A percentile compares a stretch with the other conserved stretches of the same genome.
Evolutionary conservation across 2,113 vertebrate species (phyloP).

Genomic region (Nansenia antarctica): DNA sequence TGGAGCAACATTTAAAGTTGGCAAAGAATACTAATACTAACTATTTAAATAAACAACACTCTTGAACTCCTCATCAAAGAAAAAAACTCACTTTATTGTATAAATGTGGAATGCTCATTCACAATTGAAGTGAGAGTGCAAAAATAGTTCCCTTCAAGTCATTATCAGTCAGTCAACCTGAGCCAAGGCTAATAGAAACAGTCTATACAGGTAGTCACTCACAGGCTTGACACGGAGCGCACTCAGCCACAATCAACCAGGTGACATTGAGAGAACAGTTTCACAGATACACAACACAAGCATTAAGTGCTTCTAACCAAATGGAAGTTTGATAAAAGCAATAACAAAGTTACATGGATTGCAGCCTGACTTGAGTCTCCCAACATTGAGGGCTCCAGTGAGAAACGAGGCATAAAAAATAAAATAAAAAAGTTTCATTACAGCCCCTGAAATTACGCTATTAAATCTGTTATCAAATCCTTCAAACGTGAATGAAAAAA

Average conservation of each 20-base stretch:
- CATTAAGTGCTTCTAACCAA: not conserved
- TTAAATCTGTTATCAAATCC: not conserved
- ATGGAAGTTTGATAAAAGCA: not conserved
- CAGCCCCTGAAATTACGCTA: not conserved
- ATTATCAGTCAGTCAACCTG: slow-evolving; percentile 18
- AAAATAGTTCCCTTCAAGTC: slow-evolving; percentile 30
- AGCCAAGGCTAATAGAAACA: slow-evolving; percentile 12
- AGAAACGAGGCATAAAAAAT: too few relatives aligned
- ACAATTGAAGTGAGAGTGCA: slow-evolving; percentile 43
- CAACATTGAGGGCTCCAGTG: not conserved
- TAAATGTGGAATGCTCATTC: slow-evolving; percentile 33
- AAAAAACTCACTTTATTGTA: slow-evolving; percentile 41
- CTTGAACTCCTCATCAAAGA: not conserved
- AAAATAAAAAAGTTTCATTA: not conserved
- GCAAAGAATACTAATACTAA: not conserved
- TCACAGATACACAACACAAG: not conserved
- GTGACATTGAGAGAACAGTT: not conserved
- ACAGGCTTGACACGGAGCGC: not conserved
- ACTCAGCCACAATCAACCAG: not conserved
- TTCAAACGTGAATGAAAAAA: not conserved
- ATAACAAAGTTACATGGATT: not conserved
- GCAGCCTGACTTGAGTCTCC: not conserved
- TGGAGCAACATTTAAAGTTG: not conserved
- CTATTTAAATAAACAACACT: not conserved
- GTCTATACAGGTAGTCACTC: not conserved